Evolutionary conservation across 2,797 vertebrate species (phyloP).

Genomic region (Carapus acus): DNA sequence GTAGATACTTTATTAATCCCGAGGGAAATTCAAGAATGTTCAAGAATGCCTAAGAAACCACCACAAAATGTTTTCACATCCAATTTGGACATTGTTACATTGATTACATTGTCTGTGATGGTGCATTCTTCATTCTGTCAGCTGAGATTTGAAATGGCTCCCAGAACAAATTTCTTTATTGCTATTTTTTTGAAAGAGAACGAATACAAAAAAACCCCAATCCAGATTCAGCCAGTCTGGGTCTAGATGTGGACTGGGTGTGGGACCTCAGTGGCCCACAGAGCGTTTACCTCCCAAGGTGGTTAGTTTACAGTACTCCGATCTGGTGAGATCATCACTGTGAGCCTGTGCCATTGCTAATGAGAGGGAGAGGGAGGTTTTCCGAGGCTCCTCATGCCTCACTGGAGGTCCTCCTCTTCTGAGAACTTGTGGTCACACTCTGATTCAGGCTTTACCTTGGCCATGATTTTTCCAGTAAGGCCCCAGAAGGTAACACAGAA

Average conservation of each 20-base stretch:
- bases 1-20: too few species aligned
- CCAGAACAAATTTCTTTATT: neutral
- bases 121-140: too few species aligned
- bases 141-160: neutral
- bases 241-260: constrained; percentile 31
- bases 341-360: constrained; percentile 54
- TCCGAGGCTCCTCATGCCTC: constrained; percentile 56
- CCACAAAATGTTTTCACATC: constrained; percentile 13
- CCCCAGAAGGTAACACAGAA: constrained; percentile 27
- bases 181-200: too few species aligned
- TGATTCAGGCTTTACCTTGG: constrained; percentile 50
- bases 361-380: constrained; percentile 51
- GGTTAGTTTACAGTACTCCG: constrained; percentile 44
- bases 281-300: constrained; percentile 46
- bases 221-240: constrained; percentile 14
- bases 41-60: constrained; percentile 21
- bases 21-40: too few species aligned
- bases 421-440: constrained; percentile 48
- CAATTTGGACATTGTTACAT: constrained; percentile 2
- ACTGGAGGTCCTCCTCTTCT: constrained; percentile 59
- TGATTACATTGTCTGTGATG: neutral
- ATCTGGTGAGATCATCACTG: constrained; percentile 55
- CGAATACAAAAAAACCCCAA: neutral
- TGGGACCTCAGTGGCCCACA: constrained; percentile 18
- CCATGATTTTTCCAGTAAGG: constrained; percentile 39